Evolutionary conservation across 2,888 invertebrate species (phyloP), one percentile per base, ranked within the genome.

Genomic region (Lydus trimaculatus): DNA sequence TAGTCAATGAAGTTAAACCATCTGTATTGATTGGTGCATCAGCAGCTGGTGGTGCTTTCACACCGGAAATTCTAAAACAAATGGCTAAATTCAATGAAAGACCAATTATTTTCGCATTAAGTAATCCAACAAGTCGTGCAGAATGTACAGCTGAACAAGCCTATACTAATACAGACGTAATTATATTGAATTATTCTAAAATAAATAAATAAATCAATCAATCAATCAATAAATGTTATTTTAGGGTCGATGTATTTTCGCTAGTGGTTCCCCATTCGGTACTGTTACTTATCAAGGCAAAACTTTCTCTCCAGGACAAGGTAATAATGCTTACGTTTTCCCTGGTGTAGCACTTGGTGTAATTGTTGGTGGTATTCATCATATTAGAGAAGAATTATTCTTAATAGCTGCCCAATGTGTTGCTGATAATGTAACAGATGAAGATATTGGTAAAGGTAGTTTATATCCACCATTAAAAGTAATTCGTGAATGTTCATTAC

Each of bases 121-220:
- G 98, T 83, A 99, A 99, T 88, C 99, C 99, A 64, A 99, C 99
- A 65, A 91, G 91, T 85, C 98, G 97, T 87, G 97, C 99, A 0
- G 99, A 99, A 86, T 99, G 99, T 84, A 99, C 99, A n/a, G 99
- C 99, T 17, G 96, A 97, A 84, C 90, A 96, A 79, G 99, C 98
- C 4, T 99, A 98, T 86, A 43, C 2, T 89, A 85, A 52, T 86
- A 92, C 80, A 97, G 98, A 43, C 5, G 43, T 43, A 43, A 17
- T 43, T 11, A 28, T 28, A 28, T 28, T 11, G 8, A 33, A 33
- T 11, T 36, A 36, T 13, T 36, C 1, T 0, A 90, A 95, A 72
- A 96, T 95, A 81, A 85, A 87, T 82, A n/a, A 58, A n/a, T 71
- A 52, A 28, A n/a, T 43, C 17, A 15, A 52, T 61, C 58, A 43